Conservation (phyloP, 2,888 invertebrate genomes). For the Drosophila atroscutellata region DNA sequence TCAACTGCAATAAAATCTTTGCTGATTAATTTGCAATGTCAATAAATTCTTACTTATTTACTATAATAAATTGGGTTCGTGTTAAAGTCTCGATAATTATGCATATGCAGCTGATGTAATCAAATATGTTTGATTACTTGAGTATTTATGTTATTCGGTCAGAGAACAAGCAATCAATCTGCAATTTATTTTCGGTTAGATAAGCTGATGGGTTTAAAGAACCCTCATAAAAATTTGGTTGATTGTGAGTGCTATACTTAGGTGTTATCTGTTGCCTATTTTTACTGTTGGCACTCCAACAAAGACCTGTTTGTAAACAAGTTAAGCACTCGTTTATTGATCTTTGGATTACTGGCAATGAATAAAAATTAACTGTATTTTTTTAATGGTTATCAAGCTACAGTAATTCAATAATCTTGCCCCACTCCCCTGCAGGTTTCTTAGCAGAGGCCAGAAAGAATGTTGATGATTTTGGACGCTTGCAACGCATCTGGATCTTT, state of each 20-base stretch:
- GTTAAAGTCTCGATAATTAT: neutral
- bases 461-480: constrained; percentile 79
- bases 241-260: constrained; percentile 3
- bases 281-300: neutral
- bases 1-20: neutral
- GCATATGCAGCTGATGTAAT: neutral
- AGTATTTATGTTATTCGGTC: neutral
- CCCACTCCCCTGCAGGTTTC: constrained; percentile 52
- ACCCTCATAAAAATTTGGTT: neutral
- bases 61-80: neutral
- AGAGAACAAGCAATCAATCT: neutral
- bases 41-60: neutral
- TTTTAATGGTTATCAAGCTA: neutral
- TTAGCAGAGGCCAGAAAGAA: constrained; percentile 17
- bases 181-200: neutral
- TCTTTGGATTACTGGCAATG: neutral
- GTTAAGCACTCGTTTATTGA: neutral
- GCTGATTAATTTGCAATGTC: neutral
- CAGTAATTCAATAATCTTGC: neutral
- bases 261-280: neutral
- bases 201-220: neutral
- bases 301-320: neutral
- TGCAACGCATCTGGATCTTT: constrained; percentile 84
- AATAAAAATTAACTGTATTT: neutral
- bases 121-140: neutral